A percentile compares a stretch with the other conserved stretches of the same genome.
Evolutionary conservation across 1,140 invertebrate genomes (phyloP).

Genomic region (Whitmania pigra): DNA sequence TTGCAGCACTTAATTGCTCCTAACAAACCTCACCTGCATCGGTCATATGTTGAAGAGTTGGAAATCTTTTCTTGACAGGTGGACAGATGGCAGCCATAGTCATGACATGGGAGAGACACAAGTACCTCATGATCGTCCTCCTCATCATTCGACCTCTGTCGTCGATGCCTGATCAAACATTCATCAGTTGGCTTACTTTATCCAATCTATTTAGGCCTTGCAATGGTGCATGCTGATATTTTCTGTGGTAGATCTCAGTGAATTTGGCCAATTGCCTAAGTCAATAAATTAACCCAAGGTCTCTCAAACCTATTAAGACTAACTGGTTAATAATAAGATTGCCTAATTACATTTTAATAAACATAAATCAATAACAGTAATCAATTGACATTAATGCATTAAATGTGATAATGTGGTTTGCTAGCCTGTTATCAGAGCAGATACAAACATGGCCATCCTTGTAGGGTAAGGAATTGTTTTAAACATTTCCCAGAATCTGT

Average conservation of each 20-base stretch:
- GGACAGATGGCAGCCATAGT: constrained; percentile 59
- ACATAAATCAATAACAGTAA: too few species aligned
- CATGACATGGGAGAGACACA: constrained; percentile 25
- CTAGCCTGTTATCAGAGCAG: constrained; percentile 52
- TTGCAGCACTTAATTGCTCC: too few species aligned
- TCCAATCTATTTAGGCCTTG: neutral
- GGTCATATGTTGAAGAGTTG: constrained; percentile 72
- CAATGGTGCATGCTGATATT: neutral
- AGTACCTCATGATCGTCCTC: constrained; percentile 62
- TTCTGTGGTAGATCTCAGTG: neutral
- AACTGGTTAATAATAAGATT: too few species aligned
- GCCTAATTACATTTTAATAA: too few species aligned
- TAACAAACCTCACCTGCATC: constrained; percentile 53
- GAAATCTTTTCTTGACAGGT: constrained; percentile 79
- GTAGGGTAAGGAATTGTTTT: constrained; percentile 67
- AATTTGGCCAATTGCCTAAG: neutral
- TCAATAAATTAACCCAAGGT: too few species aligned
- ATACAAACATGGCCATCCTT: constrained; percentile 71
- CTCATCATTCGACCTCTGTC: constrained; percentile 73
- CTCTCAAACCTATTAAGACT: too few species aligned
- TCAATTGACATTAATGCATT: too few species aligned
- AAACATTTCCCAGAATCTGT: constrained; percentile 48
- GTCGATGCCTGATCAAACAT: constrained; percentile 59
- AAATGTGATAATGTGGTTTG: neutral
- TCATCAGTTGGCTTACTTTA: neutral